Evolutionary conservation across 2,888 invertebrate genomes (phyloP), one percentile per base, ranked within the genome.

Genomic region (Sipha maydis): DNA sequence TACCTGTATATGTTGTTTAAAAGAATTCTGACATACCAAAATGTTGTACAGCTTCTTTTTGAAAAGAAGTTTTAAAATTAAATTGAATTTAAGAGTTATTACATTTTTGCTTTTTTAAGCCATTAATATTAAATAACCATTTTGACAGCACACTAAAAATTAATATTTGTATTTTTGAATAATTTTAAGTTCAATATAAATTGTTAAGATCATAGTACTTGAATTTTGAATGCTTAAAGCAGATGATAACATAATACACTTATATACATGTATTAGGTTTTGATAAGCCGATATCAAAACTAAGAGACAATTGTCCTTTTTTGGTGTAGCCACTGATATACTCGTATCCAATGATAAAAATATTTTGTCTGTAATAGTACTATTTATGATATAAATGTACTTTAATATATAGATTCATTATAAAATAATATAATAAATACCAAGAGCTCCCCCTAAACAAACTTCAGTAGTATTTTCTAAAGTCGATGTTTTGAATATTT

Each of bases 301-400:
- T 95, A 31, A 98, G 93, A 92, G 99, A 98, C 90, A 97, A 94
- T 93, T 98, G 98, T 73, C 98, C 98, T 92, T 98, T 98, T 92
- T 95, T 96, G 38, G 97, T 97, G 91, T 95, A 98, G 7, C 97
- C 98, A 91, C 95, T 91, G 96, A 95, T 91, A 95, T 96, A n/a
- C n/a, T n/a, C n/a, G n/a, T n/a, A n/a, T n/a, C n/a, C n/a, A n/a
- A n/a, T n/a, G n/a, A n/a, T n/a, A n/a, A n/a, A n/a, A n/a, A n/a
- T n/a, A n/a, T n/a, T n/a, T n/a, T n/a, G n/a, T n/a, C n/a, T n/a
- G n/a, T n/a, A n/a, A n/a, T 92, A 78, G 94, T 93, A 56, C 95
- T 96, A 93, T 90, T 54, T 92, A 90, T 73, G 21, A 61, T n/a
- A 19, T 31, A 73, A 25, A 67, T n/a, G n/a, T n/a, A n/a, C n/a